phyloP scores from a whole-genome alignment of 2,888 invertebrate species.

The Calameuta filiformis region DNA sequence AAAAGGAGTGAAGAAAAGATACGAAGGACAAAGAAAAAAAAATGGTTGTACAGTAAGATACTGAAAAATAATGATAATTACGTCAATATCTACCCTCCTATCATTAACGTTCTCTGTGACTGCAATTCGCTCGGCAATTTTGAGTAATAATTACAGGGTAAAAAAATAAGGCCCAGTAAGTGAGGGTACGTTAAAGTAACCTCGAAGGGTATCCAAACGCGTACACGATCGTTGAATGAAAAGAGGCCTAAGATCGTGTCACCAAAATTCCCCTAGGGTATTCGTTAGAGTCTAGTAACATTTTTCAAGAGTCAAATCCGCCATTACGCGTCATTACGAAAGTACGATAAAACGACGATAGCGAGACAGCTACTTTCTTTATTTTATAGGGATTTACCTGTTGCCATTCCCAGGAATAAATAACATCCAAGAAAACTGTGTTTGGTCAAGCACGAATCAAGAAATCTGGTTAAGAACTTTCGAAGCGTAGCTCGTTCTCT shows the following conservation, averaged over 20 bases:
- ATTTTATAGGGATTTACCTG: background rate
- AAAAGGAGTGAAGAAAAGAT: background rate
- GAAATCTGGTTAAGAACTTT: background rate
- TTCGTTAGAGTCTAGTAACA: background rate
- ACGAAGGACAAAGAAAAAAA: background rate
- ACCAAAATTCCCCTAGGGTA: background rate
- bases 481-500: background rate
- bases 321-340: background rate
- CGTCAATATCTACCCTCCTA: constrained; percentile 9
- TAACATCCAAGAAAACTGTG: background rate
- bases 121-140: constrained; percentile 48
- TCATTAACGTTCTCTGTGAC: constrained; percentile 52
- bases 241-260: background rate
- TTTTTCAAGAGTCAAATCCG: background rate
- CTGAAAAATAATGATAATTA: background rate
- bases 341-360: background rate
- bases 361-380: background rate
- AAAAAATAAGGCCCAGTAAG: constrained; percentile 49
- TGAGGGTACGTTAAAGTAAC: constrained; percentile 29
- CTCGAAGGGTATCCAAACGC: background rate
- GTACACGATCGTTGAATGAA: background rate
- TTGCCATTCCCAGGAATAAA: background rate
- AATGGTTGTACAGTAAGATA: background rate
- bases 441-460: background rate
- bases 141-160: constrained; percentile 56